Evolutionary conservation across 2,797 vertebrate genomes (phyloP), one percentile per base, ranked within the genome.

Genomic region (Hozukius guyotensis): DNA sequence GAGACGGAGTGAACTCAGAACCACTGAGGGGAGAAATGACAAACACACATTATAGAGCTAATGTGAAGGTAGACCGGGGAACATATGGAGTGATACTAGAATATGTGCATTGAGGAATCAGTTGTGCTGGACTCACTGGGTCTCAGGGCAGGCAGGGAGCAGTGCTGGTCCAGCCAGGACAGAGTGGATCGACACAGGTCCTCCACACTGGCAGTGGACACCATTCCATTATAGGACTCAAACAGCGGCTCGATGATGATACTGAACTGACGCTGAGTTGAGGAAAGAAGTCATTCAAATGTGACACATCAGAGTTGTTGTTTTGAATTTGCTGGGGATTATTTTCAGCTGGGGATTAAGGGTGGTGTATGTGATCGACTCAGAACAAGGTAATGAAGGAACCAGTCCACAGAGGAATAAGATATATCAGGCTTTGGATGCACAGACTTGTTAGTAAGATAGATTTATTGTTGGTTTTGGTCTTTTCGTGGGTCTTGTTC

Each of bases 191-290:
- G 96, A n/a, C 96, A 97, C 85, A 99, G 94, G 82, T 97, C 98
- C 60, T 98, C 96, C 84, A 97, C 85, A 75, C 96, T 99, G 80
- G 97, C 95, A 0, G 98, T 99, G 85, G 99, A 99, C 81, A 99
- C 98, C 97, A 98, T 98, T 18, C 96, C 95, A 0, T 99, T 99
- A 88, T 97, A 99, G 32, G 98, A 98, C 91, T 99, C 99, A 1
- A 99, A 99, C 79, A 99, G 94, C 0, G 99, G 99, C 77, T 97
- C 96, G 59, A 99, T 97, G 91, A 99, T 97, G 85, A 99, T 91
- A 70, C 98, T 99, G 95, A 99, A 99, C 99, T 99, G 90, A 68
- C 53, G 57, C 34, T 2, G 61, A 76, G 94, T 96, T 97, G 93
- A 97, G 96, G 95, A 96, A 80, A 49, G 20, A 80, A 49, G 20